These are phyloP conservation scores for Corbicula japonica DNA, from an alignment of 2,888 invertebrate species.

Conservation along the genomic window DNA sequence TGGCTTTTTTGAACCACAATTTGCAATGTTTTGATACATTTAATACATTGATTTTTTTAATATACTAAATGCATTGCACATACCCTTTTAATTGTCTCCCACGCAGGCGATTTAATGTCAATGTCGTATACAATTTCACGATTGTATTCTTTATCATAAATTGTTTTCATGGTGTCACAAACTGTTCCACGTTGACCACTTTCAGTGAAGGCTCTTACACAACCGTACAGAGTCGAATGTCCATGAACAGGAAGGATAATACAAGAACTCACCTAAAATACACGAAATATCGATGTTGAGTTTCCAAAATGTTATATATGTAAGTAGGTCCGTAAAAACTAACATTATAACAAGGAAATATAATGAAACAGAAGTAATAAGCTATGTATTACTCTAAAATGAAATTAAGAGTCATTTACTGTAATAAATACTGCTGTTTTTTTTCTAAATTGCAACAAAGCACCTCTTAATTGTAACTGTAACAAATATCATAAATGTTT, in stretches of 20 bases:
- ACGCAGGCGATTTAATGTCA: slow-evolving; percentile 9
- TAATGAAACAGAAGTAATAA: no score
- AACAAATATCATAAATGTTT: not conserved
- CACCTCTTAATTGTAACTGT: slow-evolving; percentile 19
- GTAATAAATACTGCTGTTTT: no score
- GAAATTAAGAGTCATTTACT: no score
- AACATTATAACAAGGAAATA: no score
- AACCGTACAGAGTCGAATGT: slow-evolving; percentile 21
- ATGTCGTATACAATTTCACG: slow-evolving; percentile 44
- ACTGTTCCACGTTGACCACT: slow-evolving; percentile 6
- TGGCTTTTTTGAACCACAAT: no score
- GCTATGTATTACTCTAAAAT: no score
- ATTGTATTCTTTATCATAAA: not conserved
- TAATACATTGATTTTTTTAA: not conserved
- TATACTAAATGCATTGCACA: not conserved
- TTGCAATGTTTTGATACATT: no score
- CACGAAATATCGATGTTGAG: no score
- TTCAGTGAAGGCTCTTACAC: slow-evolving; percentile 31
- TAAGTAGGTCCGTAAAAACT: no score
- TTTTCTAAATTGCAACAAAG: no score
- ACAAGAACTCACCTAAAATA: slow-evolving; percentile 43
- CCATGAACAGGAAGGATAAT: slow-evolving; percentile 37
- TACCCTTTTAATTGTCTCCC: slow-evolving; percentile 6
- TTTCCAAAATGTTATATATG: no score
- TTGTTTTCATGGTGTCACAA: slow-evolving; percentile 4